A percentile compares a stretch with the other conserved stretches of the same genome.
phyloP scores from a whole-genome alignment of 1,140 invertebrate species.

The Drosophila auraria region DNA sequence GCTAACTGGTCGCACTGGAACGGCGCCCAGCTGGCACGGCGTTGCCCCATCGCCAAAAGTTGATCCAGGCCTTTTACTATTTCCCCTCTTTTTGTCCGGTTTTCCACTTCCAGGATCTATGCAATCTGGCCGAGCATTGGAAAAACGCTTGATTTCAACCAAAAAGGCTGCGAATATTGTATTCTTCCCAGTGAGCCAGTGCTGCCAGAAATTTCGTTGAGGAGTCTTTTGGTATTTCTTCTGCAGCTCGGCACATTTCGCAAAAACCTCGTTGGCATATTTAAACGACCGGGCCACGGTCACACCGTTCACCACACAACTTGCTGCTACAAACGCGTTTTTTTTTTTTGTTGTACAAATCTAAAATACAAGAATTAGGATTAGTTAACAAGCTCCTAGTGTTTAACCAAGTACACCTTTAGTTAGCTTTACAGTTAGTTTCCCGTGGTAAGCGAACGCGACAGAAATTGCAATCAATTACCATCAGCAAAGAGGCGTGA shows the following conservation, averaged over 20 bases:
- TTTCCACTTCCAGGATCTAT: too few relatives aligned
- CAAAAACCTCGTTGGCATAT: slow-evolving; percentile 1
- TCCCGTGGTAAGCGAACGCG: slow-evolving; percentile 62
- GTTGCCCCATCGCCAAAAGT: background rate
- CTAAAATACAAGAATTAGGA: slow-evolving; percentile 53
- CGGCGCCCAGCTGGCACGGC: background rate
- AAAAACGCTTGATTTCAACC: too few relatives aligned
- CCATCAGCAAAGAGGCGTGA: slow-evolving; percentile 45
- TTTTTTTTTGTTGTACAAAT: slow-evolving; percentile 63
- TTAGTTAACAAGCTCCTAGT: slow-evolving; percentile 59
- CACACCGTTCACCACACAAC: slow-evolving; percentile 32
- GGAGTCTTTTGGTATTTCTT: background rate
- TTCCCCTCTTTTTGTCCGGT: background rate
- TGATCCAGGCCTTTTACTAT: background rate
- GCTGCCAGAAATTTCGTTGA: background rate
- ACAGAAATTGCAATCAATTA: slow-evolving; percentile 54
- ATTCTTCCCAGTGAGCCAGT: background rate
- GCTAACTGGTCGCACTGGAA: background rate
- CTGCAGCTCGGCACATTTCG: background rate
- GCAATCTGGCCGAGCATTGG: too few relatives aligned
- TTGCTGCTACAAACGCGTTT: slow-evolving; percentile 56
- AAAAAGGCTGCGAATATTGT: background rate
- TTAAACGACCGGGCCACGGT: slow-evolving; percentile 8
- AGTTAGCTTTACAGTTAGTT: slow-evolving; percentile 76
- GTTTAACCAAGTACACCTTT: slow-evolving; percentile 74